Conservation (phyloP, 2,113 vertebrate species). For the Lamprotornis superbus region DNA sequence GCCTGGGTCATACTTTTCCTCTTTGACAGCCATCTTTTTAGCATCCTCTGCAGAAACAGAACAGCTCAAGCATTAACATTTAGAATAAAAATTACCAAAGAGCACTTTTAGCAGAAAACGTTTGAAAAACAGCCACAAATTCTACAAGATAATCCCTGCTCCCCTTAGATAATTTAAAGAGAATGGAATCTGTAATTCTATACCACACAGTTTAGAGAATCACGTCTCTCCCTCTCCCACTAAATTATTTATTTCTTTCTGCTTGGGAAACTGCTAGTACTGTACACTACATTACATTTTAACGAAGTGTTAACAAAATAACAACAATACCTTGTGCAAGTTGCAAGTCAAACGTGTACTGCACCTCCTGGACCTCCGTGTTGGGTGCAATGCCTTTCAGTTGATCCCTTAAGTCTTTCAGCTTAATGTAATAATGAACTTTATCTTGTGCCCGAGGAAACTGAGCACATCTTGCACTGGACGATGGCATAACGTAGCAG, state of each 20-base stretch:
- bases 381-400: constrained; percentile 80
- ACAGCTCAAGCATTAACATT: neutral
- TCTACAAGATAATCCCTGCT: neutral
- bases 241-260: neutral
- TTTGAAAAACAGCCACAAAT: neutral
- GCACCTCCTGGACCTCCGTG: constrained; percentile 86
- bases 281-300: neutral
- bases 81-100: neutral
- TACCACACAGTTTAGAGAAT: neutral
- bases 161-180: neutral
- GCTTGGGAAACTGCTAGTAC: neutral
- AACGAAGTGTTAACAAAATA: neutral
- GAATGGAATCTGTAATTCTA: neutral
- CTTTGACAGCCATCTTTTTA: constrained; percentile 94
- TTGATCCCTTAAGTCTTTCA: constrained; percentile 91
- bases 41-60: constrained; percentile 86
- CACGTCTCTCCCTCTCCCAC: neutral
- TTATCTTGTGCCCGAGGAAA: constrained; percentile 98
- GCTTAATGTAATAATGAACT: constrained; percentile 98
- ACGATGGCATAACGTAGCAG: constrained; percentile 96
- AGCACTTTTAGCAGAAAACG: neutral
- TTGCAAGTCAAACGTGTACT: constrained; percentile 86
- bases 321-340: constrained; percentile 85
- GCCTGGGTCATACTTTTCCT: constrained; percentile 94
- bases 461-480: constrained; percentile 96